These are phyloP conservation scores for Hydrophis major DNA, from an alignment of 2,797 vertebrate species.

Conservation along the genomic window DNA sequence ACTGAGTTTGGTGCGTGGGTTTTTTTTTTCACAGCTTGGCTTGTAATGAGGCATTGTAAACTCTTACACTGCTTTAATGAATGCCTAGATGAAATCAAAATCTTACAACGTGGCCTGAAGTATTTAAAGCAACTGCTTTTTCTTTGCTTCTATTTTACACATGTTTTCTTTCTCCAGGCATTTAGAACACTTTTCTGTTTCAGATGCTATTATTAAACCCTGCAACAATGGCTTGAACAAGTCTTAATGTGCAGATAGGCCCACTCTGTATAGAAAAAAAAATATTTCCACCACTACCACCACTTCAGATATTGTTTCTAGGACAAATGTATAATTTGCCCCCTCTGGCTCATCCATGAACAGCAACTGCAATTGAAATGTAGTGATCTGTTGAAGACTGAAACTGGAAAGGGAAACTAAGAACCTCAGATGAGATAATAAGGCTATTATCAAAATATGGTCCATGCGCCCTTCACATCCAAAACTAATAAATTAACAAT, in stretches of 20 bases:
- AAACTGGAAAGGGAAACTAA: neutral
- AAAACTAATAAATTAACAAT: neutral
- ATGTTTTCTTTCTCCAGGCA: neutral
- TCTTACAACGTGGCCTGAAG: neutral
- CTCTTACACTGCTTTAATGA: slow-evolving; percentile 20
- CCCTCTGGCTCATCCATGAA: neutral
- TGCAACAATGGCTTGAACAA: neutral
- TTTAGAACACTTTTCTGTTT: slow-evolving; percentile 1
- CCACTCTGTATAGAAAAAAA: neutral
- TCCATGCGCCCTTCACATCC: neutral
- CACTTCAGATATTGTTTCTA: neutral
- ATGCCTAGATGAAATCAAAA: slow-evolving; percentile 24
- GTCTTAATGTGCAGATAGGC: neutral
- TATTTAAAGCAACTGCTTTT: slow-evolving; percentile 14
- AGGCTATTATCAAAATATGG: neutral
- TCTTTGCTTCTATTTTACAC: neutral
- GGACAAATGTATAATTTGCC: neutral
- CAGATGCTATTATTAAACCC: neutral
- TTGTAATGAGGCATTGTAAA: neutral
- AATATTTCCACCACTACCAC: neutral
- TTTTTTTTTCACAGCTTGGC: neutral
- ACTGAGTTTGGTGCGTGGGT: neutral
- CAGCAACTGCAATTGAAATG: neutral
- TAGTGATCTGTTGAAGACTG: neutral
- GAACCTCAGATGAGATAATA: neutral